These are phyloP conservation scores for Triplophysa rosa DNA, from an alignment of 2,113 vertebrate genomes.

Conservation along the genomic window DNA sequence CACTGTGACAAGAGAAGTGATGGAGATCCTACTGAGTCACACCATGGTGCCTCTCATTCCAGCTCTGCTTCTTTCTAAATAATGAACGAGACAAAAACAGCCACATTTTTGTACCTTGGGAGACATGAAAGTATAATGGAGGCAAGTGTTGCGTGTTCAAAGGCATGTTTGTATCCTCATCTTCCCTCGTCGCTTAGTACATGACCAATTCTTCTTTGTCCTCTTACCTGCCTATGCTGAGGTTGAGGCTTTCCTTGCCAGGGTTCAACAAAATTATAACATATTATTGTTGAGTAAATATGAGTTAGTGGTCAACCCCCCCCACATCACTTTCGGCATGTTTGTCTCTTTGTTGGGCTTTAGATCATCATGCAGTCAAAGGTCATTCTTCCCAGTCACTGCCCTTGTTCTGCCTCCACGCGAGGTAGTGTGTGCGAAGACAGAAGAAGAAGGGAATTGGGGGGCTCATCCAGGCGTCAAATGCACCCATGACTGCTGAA, in stretches of 20 bases:
- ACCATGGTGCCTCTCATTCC: conserved; percentile 42
- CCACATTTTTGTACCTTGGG: conserved; percentile 46
- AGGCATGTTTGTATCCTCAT: conserved; percentile 49
- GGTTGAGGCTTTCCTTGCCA: not conserved
- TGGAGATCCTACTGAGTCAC: conserved; percentile 57
- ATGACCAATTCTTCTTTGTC: not conserved
- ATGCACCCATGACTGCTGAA: conserved; percentile 37
- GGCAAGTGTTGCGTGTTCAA: conserved; percentile 50
- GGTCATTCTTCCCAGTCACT: conserved; percentile 69
- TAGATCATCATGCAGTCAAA: conserved; percentile 59
- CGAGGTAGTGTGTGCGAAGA: conserved; percentile 50
- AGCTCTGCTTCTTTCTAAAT: conserved; percentile 58
- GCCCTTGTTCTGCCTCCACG: conserved; percentile 63
- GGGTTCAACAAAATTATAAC: not conserved
- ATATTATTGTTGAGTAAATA: not conserved
- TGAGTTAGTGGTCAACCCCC: not conserved
- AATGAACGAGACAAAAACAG: conserved; percentile 63
- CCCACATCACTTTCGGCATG: conserved; percentile 11
- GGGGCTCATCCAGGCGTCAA: conserved; percentile 53
- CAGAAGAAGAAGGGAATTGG: not conserved
- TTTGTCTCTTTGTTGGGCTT: conserved; percentile 32
- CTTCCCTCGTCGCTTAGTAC: conserved; percentile 8
- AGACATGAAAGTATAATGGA: conserved; percentile 46
- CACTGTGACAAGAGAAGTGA: conserved; percentile 40
- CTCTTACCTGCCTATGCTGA: not conserved